Base-by-base conservation (phyloP, 2,113 vertebrate species). In the Monopterus albus region DNA sequence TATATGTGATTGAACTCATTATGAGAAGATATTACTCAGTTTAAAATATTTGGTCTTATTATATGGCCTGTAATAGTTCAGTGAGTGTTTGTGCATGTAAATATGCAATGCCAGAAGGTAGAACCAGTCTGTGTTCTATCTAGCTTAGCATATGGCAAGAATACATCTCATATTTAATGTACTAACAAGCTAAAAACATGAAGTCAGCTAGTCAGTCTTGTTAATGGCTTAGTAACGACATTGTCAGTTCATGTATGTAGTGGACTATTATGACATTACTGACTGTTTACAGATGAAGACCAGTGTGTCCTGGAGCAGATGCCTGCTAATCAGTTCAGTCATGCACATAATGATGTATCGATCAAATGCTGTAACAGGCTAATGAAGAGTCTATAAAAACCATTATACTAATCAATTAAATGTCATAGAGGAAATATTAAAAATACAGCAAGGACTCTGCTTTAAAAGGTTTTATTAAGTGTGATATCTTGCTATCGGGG, bases 371-470 rank as follows among this genome's bases (percentile, higher is more conserved):
- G 64, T 78, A 88, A 84, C 73, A 72, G 78, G 71, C 84, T 89
- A 89, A 89, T 91, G 84, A 90, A 78, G 74, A 88, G 84, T 89
- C 84, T 76, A 86, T 88, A 81, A 83, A 79, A 88, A 73, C 62
- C 88, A 86, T 89, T 91, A 79, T 25, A 74, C 45, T 58, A 65
- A 89, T 91, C 89, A 88, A 91, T 89, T 78, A 69, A 46, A 79
- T 74, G 62, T 56, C 66, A 65, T 51, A 4, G 60, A 77, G 60
- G 42, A 66, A 59, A 85, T 46, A 14, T 68, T 64, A 58, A 43
- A 62, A 68, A 76, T n/a, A 55, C 47, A 55, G 38, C 28, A 25
- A 23, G 6, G 28, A 28, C 35, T 53, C n/a, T 35, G 43, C 47
- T 63, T 64, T 11, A 36, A 25, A 53, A 40, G n/a, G 36, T 62